Evolutionary conservation across 1,140 invertebrate species (phyloP).

Genomic region (Copidosoma floridanum): DNA sequence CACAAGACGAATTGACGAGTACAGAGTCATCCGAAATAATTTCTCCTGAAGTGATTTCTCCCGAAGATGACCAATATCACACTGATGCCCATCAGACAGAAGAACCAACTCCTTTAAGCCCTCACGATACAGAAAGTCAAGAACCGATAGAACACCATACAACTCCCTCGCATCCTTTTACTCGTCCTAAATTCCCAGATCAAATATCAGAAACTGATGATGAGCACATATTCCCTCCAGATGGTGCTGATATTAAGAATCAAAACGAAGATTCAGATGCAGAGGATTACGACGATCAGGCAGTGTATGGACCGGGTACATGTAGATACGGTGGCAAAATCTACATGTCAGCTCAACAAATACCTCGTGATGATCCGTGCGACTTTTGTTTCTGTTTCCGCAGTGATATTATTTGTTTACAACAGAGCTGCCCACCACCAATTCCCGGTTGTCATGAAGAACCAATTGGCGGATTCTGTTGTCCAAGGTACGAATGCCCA

Average conservation of each 20-base stretch:
- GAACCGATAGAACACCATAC: background rate
- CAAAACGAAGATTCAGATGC: conserved; percentile 55
- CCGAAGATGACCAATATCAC: conserved; percentile 33
- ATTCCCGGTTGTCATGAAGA: conserved; percentile 88
- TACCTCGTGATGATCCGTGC: conserved; percentile 89
- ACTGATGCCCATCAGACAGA: conserved; percentile 30
- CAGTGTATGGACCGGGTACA: conserved; percentile 79
- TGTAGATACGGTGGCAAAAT: conserved; percentile 89
- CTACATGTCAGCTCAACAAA: conserved; percentile 91
- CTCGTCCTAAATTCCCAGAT: conserved; percentile 42
- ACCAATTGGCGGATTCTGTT: conserved; percentile 89
- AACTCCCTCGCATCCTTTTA: conserved; percentile 9
- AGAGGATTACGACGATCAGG: conserved; percentile 61
- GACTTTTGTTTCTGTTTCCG: conserved; percentile 97
- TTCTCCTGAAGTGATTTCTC: conserved; percentile 30
- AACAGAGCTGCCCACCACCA: conserved; percentile 92
- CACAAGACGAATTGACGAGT: conserved; percentile 3
- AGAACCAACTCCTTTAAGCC: conserved; percentile 26
- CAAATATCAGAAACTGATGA: conserved; percentile 35
- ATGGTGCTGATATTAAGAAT: conserved; percentile 40
- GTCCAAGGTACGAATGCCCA: conserved; percentile 90
- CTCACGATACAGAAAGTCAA: conserved; percentile 25
- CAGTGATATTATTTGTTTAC: conserved; percentile 91
- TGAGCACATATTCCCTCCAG: conserved; percentile 46
- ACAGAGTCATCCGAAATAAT: conserved; percentile 27